These are phyloP conservation scores for Callosobruchus maculatus DNA, from an alignment of 2,888 invertebrate genomes.

Conservation along the genomic window DNA sequence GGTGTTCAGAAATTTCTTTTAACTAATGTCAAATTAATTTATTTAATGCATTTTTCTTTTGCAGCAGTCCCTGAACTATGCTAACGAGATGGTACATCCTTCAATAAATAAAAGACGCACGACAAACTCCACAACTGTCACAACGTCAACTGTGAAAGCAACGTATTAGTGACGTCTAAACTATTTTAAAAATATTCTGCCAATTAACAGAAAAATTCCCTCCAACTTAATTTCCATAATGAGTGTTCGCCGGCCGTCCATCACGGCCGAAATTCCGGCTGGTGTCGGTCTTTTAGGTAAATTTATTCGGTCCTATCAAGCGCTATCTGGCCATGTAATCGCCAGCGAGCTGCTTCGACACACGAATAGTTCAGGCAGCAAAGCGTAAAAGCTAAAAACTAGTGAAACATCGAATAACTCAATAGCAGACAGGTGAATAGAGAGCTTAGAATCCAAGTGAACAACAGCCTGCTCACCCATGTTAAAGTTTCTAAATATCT, in stretches of 20 bases:
- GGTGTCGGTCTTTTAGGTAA: neutral
- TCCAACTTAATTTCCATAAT: neutral
- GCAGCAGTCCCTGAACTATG: no score
- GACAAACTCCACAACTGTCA: neutral
- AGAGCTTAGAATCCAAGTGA: no score
- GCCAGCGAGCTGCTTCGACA: neutral
- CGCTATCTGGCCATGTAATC: neutral
- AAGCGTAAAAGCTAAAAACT: neutral
- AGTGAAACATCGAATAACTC: no score
- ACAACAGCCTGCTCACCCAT: no score
- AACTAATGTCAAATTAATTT: no score
- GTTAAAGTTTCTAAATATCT: no score
- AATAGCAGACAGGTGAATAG: no score
- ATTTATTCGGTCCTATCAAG: neutral
- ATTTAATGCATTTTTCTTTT: no score
- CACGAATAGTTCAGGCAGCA: neutral
- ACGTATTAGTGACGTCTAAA: neutral
- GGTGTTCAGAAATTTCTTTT: no score
- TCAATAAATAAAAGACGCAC: no score
- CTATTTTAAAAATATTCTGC: neutral
- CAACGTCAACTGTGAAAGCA: neutral
- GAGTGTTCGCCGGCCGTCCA: neutral
- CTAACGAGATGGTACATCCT: no score
- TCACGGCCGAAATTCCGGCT: neutral
- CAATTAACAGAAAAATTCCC: neutral